Evolutionary conservation across 2,797 vertebrate genomes (phyloP).

Genomic region (Mormyrops attenuatus): DNA sequence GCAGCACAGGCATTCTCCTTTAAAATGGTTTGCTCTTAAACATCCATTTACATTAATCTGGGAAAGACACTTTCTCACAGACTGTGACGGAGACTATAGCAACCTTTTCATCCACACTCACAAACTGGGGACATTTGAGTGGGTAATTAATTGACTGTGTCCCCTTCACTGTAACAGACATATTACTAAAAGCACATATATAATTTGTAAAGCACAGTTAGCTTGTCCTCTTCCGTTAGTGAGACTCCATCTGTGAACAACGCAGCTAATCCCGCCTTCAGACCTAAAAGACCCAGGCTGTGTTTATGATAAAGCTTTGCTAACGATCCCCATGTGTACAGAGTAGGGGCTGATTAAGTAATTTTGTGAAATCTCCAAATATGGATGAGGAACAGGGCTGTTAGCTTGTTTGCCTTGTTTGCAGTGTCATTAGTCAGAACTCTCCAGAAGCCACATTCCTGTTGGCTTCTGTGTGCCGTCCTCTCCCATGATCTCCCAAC

Average conservation of each 20-base stretch:
- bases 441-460: not conserved
- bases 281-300: not conserved
- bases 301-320: not conserved
- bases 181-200: not conserved
- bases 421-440: not conserved
- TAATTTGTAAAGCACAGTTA: not conserved
- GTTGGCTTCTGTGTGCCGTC: not conserved
- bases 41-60: not conserved
- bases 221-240: not conserved
- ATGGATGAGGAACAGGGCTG: not conserved
- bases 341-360: not conserved
- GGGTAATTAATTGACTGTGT: not conserved
- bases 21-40: constrained; percentile 3
- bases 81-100: not conserved
- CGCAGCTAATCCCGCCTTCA: not conserved
- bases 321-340: not conserved
- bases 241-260: not conserved
- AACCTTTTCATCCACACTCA: not conserved
- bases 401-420: not conserved
- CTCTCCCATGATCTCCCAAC: not conserved
- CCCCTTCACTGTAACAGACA: not conserved
- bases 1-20: not conserved
- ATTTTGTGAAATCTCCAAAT: not conserved
- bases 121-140: not conserved
- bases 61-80: constrained; percentile 2